A percentile compares a stretch with the other conserved stretches of the same genome.
These are phyloP conservation scores for Oreamnos americanus DNA, from an alignment of 2,113 vertebrate species.

Conservation along the genomic window DNA sequence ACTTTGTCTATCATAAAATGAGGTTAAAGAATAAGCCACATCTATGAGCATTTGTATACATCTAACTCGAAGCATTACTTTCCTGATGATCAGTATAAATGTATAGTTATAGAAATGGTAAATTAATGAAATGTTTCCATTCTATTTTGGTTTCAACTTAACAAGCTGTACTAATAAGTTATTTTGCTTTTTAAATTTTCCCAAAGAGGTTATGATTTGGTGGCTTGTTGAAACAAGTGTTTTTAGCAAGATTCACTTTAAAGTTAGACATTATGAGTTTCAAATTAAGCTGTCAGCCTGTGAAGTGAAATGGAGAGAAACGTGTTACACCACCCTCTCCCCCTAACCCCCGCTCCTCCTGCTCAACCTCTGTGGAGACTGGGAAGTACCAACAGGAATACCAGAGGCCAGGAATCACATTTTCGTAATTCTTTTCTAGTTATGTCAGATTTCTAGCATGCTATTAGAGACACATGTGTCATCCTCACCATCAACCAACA, in stretches of 20 bases:
- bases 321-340: conserved; percentile 58
- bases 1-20: conserved; percentile 33
- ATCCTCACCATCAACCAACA: conserved; percentile 87
- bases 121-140: background rate
- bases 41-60: background rate
- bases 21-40: background rate
- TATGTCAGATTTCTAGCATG: conserved; percentile 86
- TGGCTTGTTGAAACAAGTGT: conserved; percentile 77
- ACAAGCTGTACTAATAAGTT: conserved; percentile 34
- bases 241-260: conserved; percentile 79
- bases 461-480: conserved; percentile 87
- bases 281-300: conserved; percentile 83
- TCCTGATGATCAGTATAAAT: background rate
- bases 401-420: conserved; percentile 77
- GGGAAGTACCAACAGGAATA: conserved; percentile 68
- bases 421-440: conserved; percentile 85
- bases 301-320: conserved; percentile 77
- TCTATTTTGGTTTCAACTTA: conserved; percentile 46
- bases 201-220: conserved; percentile 61
- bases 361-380: conserved; percentile 17
- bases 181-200: conserved; percentile 40
- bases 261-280: conserved; percentile 77
- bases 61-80: background rate
- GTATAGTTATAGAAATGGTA: conserved; percentile 23
- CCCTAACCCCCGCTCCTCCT: background rate